Evolutionary conservation across 2,113 vertebrate species (phyloP).

Genomic region (Columba janthina): DNA sequence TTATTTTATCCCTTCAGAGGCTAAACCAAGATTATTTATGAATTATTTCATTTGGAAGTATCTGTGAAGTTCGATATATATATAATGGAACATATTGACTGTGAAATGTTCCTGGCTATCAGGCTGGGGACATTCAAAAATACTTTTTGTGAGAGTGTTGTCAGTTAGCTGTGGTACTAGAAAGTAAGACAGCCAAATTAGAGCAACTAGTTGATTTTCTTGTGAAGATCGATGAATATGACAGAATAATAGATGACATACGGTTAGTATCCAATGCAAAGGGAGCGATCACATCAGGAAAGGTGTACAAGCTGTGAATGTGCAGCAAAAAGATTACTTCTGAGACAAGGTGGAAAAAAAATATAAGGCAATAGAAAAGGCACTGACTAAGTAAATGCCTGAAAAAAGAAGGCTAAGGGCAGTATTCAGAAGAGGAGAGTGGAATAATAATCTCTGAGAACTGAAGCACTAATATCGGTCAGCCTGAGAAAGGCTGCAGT

Average conservation of each 20-base stretch:
- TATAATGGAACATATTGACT: slow-evolving; percentile 44
- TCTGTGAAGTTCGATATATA: slow-evolving; percentile 32
- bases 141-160: not conserved
- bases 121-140: not conserved
- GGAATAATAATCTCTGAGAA: not conserved
- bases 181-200: slow-evolving; percentile 57
- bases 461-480: not conserved
- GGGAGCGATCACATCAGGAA: slow-evolving; percentile 13
- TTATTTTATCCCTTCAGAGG: slow-evolving; percentile 32
- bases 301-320: not conserved
- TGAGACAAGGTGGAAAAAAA: not conserved
- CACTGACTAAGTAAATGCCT: not conserved
- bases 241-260: slow-evolving; percentile 61
- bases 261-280: slow-evolving; percentile 37
- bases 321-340: not conserved
- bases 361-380: not conserved
- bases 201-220: slow-evolving; percentile 55
- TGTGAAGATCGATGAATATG: slow-evolving; percentile 62
- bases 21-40: slow-evolving; percentile 46
- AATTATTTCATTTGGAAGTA: slow-evolving; percentile 43
- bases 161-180: slow-evolving; percentile 32
- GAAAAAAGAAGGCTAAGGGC: not conserved
- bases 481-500: not conserved
- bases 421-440: not conserved
- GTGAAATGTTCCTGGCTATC: slow-evolving; percentile 19